Base-by-base conservation (phyloP, 2,888 invertebrate genomes). In the Apotomis capreana region DNA sequence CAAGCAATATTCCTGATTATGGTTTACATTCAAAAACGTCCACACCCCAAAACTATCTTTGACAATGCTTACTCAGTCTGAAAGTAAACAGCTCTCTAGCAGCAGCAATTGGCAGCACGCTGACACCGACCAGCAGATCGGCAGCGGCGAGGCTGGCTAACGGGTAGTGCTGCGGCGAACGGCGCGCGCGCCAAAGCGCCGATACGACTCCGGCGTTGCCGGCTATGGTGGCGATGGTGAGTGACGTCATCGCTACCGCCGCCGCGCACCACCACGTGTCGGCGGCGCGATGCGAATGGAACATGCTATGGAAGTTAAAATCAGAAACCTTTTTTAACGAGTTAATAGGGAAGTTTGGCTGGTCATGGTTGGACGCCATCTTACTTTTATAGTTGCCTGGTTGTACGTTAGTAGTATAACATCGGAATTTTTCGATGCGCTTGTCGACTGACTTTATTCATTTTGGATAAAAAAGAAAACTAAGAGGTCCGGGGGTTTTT, bases 121-220 rank as follows among this genome's bases (percentile, higher is more conserved):
- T 90, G 0, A 88, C 52, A 0, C 94, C 96, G 1, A 96, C 89
- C 65, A 96, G 85, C 44, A 96, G 84, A 79, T 96, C 96, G 2
- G 96, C 96, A 0, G 94, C 89, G 0, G 96, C 96, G 74, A 96
- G 83, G 76, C 96, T 96, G 2, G 94, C 95, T n/a, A 96, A 94
- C 73, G 96, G 94, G 78, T 94, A 95, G 81, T 95, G 95, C 3
- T 95, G 94, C 0, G 95, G 95, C n/a, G 87, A 84, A 0, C 87
- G 84, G 52, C 80, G 79, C n/a, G 85, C 82, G 2, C 85, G 81
- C 63, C 81, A 76, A 49, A 92, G 74, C 0, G 89, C 91, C 0
- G 79, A 65, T 76, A 92, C 76, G 51, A 92, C 91, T 0, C 86
- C 86, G 3, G 79, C 76, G 76, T 92, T 92, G 13, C 89, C 91